Evolutionary conservation across 2,888 invertebrate genomes (phyloP).

Genomic region (Unio delphinus): DNA sequence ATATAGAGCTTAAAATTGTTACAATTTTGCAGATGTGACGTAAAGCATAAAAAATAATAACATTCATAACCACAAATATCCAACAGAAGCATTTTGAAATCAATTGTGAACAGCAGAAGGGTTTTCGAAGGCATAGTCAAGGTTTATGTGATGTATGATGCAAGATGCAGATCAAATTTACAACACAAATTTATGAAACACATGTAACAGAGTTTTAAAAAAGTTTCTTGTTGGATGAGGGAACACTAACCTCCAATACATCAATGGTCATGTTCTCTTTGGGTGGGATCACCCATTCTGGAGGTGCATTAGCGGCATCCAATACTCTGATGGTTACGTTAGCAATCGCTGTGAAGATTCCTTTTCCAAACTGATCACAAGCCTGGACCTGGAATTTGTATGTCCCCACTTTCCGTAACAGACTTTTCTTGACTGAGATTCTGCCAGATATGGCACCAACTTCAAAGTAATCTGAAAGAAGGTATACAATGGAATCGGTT

Average conservation of each 20-base stretch:
- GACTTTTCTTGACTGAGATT: constrained; percentile 83
- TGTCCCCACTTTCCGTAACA: constrained; percentile 78
- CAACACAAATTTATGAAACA: no score
- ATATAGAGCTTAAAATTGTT: no score
- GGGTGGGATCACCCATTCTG: constrained; percentile 85
- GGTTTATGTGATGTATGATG: no score
- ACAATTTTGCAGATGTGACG: no score
- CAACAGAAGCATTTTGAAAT: no score
- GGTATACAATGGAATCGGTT: no score
- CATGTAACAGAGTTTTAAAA: no score
- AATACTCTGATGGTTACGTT: constrained; percentile 78
- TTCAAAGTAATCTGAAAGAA: constrained; percentile 80
- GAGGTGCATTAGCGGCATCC: constrained; percentile 78
- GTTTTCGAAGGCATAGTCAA: no score
- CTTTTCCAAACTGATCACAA: constrained; percentile 23
- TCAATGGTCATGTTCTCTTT: constrained; percentile 83
- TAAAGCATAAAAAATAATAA: no score
- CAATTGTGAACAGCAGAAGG: no score
- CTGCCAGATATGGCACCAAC: constrained; percentile 85
- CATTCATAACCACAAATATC: no score
- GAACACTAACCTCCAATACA: constrained; percentile 81
- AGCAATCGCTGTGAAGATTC: constrained; percentile 71
- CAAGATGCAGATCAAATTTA: no score
- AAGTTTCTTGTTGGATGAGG: neutral
- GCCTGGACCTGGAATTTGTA: constrained; percentile 74